A percentile compares a stretch with the other conserved stretches of the same genome.
These are phyloP conservation scores for Hydrophis major DNA, from an alignment of 2,797 vertebrate genomes.

Conservation along the genomic window DNA sequence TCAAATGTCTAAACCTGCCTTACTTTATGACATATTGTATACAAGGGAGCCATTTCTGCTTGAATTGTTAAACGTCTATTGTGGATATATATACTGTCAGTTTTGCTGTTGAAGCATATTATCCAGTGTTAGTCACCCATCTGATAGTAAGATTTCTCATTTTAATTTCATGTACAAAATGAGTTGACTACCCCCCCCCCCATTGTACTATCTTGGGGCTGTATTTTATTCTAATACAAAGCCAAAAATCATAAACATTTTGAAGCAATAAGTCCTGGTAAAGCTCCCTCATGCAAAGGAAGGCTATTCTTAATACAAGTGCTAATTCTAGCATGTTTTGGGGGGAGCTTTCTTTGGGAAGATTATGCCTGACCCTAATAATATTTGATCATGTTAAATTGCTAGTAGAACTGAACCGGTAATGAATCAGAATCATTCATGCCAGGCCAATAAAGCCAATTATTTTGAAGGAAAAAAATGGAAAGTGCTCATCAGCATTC, in stretches of 20 bases:
- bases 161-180: background rate
- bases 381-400: background rate
- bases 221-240: background rate
- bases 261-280: background rate
- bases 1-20: background rate
- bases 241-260: background rate
- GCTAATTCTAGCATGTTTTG: background rate
- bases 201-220: background rate
- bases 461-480: slow-evolving; percentile 3
- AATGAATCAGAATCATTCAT: slow-evolving; percentile 4
- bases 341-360: background rate
- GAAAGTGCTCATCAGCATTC: slow-evolving; percentile 15
- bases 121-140: background rate
- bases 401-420: background rate
- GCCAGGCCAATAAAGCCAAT: slow-evolving; percentile 8
- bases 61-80: background rate
- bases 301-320: background rate
- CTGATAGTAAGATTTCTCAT: background rate
- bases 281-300: background rate
- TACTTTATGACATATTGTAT: background rate
- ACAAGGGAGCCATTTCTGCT: background rate
- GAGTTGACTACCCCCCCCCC: background rate
- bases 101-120: background rate
- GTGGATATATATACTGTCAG: background rate
- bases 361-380: background rate